Evolutionary conservation across 2,888 invertebrate genomes (phyloP).

Genomic region (Drosophila multiciliata): DNA sequence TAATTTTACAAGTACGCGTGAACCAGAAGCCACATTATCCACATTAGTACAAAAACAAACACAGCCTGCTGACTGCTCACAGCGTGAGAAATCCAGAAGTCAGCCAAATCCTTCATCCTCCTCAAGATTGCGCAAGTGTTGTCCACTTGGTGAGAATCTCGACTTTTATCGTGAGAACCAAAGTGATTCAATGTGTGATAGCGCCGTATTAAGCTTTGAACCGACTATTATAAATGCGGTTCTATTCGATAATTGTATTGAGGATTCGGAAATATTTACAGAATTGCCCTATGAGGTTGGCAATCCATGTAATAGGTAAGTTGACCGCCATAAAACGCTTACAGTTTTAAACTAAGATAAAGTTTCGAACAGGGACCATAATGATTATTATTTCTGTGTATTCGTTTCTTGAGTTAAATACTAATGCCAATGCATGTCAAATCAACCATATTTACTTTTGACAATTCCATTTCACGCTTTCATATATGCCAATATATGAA

Average conservation of each 20-base stretch:
- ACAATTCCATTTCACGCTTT: neutral
- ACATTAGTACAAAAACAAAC: slow-evolving; percentile 5
- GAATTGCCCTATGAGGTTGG: slow-evolving; percentile 77
- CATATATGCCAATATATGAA: neutral
- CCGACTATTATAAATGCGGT: slow-evolving; percentile 79
- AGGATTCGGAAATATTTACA: slow-evolving; percentile 79
- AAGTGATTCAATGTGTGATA: slow-evolving; percentile 73
- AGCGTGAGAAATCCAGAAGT: slow-evolving; percentile 68
- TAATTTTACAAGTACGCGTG: slow-evolving; percentile 26
- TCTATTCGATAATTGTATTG: slow-evolving; percentile 84
- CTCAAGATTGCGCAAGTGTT: slow-evolving; percentile 85
- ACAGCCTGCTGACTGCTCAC: slow-evolving; percentile 76
- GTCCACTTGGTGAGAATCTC: slow-evolving; percentile 82
- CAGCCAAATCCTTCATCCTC: slow-evolving; percentile 70
- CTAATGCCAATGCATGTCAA: neutral
- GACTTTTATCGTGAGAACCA: slow-evolving; percentile 72
- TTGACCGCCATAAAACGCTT: neutral
- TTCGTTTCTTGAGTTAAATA: neutral
- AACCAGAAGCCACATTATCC: slow-evolving; percentile 13
- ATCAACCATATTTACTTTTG: neutral
- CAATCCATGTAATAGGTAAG: slow-evolving; percentile 84
- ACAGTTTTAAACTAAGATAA: neutral
- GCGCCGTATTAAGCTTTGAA: slow-evolving; percentile 50
- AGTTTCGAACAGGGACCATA: neutral
- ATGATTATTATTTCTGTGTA: slow-evolving; percentile 1